Evolutionary conservation across 1,140 invertebrate species (phyloP).

Genomic region (Bombus balteatus): DNA sequence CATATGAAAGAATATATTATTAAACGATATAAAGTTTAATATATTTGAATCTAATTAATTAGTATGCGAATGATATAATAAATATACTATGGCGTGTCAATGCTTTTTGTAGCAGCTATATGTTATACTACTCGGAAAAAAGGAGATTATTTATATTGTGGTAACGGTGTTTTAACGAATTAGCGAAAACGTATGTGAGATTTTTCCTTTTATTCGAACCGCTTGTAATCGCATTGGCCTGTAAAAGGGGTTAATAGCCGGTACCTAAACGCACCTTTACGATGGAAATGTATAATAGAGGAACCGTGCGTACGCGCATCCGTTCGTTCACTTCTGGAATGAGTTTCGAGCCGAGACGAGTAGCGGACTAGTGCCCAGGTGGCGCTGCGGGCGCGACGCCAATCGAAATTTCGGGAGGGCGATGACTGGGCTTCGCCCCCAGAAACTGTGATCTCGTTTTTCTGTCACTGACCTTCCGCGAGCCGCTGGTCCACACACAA

Average conservation of each 20-base stretch:
- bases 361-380: background rate
- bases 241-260: background rate
- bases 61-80: too few species aligned
- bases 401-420: conserved; percentile 54
- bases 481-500: background rate
- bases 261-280: conserved; percentile 21
- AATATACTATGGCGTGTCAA: too few species aligned
- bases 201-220: background rate
- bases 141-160: background rate
- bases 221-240: background rate
- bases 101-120: too few species aligned
- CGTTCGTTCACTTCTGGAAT: conserved; percentile 49
- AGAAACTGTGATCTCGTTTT: conserved; percentile 46
- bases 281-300: conserved; percentile 7
- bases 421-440: conserved; percentile 56
- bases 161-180: background rate
- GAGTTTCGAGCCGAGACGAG: conserved; percentile 17
- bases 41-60: too few species aligned
- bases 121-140: background rate
- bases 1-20: too few species aligned
- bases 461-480: conserved; percentile 66
- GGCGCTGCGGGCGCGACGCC: conserved; percentile 1
- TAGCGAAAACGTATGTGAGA: background rate
- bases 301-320: conserved; percentile 43
- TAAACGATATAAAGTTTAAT: too few species aligned